Conservation (phyloP, 2,797 vertebrate genomes). For the Anas bahamensis region DNA sequence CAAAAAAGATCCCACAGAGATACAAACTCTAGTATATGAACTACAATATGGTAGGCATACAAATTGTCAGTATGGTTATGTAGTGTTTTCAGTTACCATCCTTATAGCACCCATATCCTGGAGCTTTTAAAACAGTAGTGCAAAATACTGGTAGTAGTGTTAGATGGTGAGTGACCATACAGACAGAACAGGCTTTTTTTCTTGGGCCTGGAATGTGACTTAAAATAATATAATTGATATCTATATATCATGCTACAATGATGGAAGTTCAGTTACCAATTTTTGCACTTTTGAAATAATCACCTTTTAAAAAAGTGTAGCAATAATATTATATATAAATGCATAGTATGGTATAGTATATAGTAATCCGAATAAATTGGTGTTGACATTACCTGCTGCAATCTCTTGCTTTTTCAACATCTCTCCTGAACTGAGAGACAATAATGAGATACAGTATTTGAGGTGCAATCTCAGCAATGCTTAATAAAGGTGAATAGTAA, state of each 20-base stretch:
- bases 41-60: neutral
- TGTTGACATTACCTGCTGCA: neutral
- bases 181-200: neutral
- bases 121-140: neutral
- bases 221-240: neutral
- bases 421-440: neutral
- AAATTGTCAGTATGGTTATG: neutral
- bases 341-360: neutral
- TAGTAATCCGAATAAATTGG: neutral
- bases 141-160: neutral
- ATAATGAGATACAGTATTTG: neutral
- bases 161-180: neutral
- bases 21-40: neutral
- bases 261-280: neutral
- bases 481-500: neutral
- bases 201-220: neutral
- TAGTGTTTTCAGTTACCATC: neutral
- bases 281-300: neutral
- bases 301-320: neutral
- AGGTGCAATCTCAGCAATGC: neutral
- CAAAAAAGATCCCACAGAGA: fast-evolving
- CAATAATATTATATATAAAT: neutral
- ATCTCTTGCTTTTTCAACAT: neutral
- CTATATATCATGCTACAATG: neutral
- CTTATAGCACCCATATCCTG: neutral